Evolutionary conservation across 2,113 vertebrate genomes (phyloP).

Genomic region (Poeciliopsis prolifica): DNA sequence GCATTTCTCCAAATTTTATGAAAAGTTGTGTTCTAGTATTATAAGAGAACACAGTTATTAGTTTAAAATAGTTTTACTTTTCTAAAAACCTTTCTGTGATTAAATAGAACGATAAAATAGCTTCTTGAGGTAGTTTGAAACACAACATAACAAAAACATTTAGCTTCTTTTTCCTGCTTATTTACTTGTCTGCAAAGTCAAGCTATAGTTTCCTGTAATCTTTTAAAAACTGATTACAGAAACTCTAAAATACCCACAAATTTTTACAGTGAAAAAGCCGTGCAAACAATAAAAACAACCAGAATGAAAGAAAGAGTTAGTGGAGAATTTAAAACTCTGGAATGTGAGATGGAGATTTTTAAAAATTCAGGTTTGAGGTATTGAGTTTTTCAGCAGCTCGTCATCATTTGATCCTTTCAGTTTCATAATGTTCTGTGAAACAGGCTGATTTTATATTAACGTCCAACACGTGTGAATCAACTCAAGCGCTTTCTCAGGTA

Average conservation of each 20-base stretch:
- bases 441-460: conserved; percentile 19
- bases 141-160: no score
- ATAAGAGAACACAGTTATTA: no score
- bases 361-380: background rate
- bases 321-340: background rate
- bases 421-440: background rate
- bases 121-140: no score
- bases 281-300: background rate
- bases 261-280: no score
- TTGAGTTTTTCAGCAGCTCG: background rate
- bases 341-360: background rate
- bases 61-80: no score
- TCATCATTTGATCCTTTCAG: conserved; percentile 6
- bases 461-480: conserved; percentile 42
- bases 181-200: no score
- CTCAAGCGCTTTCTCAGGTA: conserved; percentile 18
- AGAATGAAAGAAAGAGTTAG: background rate
- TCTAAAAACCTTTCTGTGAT: no score
- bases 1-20: background rate
- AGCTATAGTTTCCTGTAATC: background rate
- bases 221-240: background rate
- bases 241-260: background rate
- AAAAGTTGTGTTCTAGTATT: background rate
- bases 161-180: background rate
- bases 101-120: no score